These are phyloP conservation scores for Chroicocephalus ridibundus DNA, from an alignment of 2,113 vertebrate genomes.

Conservation along the genomic window DNA sequence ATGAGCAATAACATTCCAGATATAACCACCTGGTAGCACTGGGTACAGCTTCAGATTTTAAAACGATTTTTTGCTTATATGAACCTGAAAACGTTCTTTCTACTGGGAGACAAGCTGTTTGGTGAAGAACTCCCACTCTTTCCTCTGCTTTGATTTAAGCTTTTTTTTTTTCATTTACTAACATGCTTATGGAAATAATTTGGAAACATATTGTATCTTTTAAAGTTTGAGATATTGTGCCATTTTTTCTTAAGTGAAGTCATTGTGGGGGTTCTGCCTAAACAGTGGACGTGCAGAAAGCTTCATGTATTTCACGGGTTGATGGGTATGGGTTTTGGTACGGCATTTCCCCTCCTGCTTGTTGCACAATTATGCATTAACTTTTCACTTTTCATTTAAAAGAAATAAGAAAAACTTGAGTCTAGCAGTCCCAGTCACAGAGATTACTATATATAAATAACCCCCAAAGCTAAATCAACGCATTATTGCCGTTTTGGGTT, in stretches of 20 bases:
- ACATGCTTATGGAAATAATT: conserved; percentile 58
- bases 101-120: conserved; percentile 28
- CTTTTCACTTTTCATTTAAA: conserved; percentile 5
- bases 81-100: conserved; percentile 35
- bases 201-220: conserved; percentile 54
- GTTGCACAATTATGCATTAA: neutral
- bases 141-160: conserved; percentile 50
- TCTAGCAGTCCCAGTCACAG: neutral
- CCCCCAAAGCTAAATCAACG: neutral
- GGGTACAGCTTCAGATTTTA: neutral
- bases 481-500: neutral
- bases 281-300: conserved; percentile 36
- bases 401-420: neutral
- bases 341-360: neutral
- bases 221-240: conserved; percentile 35
- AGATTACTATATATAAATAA: neutral
- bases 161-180: neutral
- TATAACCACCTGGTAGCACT: conserved; percentile 9
- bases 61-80: neutral
- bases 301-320: neutral
- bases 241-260: conserved; percentile 41
- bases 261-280: conserved; percentile 43
- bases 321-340: neutral
- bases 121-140: conserved; percentile 46
- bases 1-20: neutral